These are phyloP conservation scores for Micoletzkya japonica DNA, from an alignment of 2,888 invertebrate genomes.

Conservation along the genomic window DNA sequence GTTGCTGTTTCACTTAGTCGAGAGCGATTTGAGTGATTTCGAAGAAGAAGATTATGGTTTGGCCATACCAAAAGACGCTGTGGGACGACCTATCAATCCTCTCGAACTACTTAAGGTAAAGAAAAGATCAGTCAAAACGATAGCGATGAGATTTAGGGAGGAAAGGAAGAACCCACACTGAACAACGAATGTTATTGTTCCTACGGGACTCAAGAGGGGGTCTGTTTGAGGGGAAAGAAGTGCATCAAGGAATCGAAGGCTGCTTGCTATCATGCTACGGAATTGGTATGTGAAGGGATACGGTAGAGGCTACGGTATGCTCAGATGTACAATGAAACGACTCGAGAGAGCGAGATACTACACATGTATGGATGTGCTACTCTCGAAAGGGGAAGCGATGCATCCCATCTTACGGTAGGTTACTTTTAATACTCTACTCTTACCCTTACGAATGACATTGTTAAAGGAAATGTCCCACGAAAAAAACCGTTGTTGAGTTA, in stretches of 20 bases:
- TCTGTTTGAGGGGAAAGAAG: slow-evolving; percentile 47
- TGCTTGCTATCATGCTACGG: slow-evolving; percentile 57
- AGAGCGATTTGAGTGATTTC: slow-evolving; percentile 34
- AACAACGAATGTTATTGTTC: slow-evolving; percentile 59
- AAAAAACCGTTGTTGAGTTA: neutral
- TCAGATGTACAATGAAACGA: slow-evolving; percentile 41
- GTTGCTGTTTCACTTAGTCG: too few species aligned
- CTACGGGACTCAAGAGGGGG: slow-evolving; percentile 41
- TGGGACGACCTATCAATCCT: slow-evolving; percentile 28
- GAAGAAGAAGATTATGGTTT: slow-evolving; percentile 39
- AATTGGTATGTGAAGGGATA: slow-evolving; percentile 33
- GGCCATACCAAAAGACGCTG: slow-evolving; percentile 38
- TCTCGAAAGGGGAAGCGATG: slow-evolving; percentile 52
- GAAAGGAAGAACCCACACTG: too few species aligned
- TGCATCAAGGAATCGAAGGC: slow-evolving; percentile 51
- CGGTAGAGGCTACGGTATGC: slow-evolving; percentile 8
- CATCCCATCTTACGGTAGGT: slow-evolving; percentile 55
- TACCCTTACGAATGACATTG: too few species aligned
- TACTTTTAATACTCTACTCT: neutral
- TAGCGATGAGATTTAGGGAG: too few species aligned
- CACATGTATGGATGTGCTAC: slow-evolving; percentile 58
- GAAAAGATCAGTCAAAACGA: neutral
- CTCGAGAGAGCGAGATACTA: slow-evolving; percentile 43
- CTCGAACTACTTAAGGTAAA: neutral
- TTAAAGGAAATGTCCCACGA: too few species aligned